Evolutionary conservation across 2,797 vertebrate species (phyloP).

Genomic region (Paguma larvata): DNA sequence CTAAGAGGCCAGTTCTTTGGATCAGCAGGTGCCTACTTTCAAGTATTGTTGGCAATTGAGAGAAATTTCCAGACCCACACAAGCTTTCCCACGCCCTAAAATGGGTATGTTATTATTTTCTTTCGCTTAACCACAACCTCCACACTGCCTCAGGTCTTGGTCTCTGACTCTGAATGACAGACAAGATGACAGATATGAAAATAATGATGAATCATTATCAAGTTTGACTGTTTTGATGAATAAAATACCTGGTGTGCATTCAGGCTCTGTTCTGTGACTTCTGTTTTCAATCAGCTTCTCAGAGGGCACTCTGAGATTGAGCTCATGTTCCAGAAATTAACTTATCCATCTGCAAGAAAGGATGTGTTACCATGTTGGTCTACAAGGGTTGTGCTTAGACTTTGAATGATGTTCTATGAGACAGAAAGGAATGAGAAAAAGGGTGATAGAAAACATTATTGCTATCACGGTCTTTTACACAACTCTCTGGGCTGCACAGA

Average conservation of each 20-base stretch:
- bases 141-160: not conserved
- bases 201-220: not conserved
- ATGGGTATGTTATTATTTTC: not conserved
- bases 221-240: not conserved
- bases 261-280: not conserved
- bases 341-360: not conserved
- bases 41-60: not conserved
- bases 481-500: not conserved
- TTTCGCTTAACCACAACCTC: not conserved
- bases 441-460: not conserved
- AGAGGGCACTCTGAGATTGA: not conserved
- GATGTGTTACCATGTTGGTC: no score
- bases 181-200: not conserved
- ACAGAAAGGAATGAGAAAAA: not conserved
- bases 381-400: not conserved
- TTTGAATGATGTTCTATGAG: not conserved
- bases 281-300: not conserved
- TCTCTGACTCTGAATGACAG: not conserved
- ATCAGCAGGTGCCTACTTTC: not conserved
- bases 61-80: not conserved
- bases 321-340: not conserved
- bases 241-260: not conserved
- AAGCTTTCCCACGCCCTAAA: not conserved
- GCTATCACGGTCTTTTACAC: not conserved
- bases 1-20: not conserved